Base-by-base conservation (phyloP, 2,888 invertebrate genomes). In the Watsonalla binaria region DNA sequence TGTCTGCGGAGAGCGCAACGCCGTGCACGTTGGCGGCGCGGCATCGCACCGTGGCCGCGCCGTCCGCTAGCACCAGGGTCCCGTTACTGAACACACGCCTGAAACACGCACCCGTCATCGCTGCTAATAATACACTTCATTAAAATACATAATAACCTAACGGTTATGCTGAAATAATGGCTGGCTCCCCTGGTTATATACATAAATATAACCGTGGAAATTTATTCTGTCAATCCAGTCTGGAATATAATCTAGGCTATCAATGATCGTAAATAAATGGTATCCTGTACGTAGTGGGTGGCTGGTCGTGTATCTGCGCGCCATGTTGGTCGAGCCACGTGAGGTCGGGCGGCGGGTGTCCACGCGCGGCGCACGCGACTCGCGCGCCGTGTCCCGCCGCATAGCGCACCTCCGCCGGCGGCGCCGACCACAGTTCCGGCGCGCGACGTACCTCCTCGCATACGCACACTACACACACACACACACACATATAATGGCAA, bases 11-110 rank as follows among this genome's bases (percentile, higher is more conserved):
- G 65, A 96, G 90, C 59, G 95, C 93, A 49, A 93, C 93, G 57
- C 96, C 97, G 65, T 94, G 94, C 60, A 92, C 89, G 88, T 95
- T 96, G 73, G 92, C 90, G 46, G 96, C 96, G 66, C 94, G 92
- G 81, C 97, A 97, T 63, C 95, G 93, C 67, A 85, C 65, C 59
- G 63, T 66, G 46, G 61, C 54, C 51, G 54, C 53, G 51, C 56
- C 62, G 51, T 51, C 63, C 46, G 62, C 55, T 52, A 85, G 56
- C 66, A 84, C 84, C 65, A 86, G 66, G 15, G 86, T 82, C 37
- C 87, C 87, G 66, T 87, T 87, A 48, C 59, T 59, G 68, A 79
- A 66, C 55, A 82, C 59, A 0, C 72, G 72, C 45, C 77, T 76
- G 62, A 14, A 11, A 7, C 24, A 49, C 48, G 35, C 7, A 34